Base-by-base conservation (phyloP, 2,888 invertebrate genomes). In the Meghimatium bilineatum region DNA sequence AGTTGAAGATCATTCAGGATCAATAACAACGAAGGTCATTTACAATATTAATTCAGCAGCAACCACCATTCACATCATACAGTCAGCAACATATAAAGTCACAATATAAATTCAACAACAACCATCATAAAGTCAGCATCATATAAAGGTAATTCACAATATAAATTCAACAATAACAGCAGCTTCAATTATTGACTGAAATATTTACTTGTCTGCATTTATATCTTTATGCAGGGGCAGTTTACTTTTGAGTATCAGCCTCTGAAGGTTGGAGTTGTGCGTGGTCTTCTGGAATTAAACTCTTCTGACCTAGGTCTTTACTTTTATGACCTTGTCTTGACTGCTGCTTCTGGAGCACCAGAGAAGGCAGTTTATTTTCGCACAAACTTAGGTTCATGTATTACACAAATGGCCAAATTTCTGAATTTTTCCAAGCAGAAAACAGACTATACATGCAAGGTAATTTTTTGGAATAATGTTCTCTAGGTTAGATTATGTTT, bases 401-500 rank as follows among this genome's bases (percentile, higher is more conserved):
- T 92, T 83, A 87, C 89, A 10, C 91, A 92, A 83, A 86, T 89
- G 0, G 93, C 93, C 44, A 92, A 91, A 82, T 94, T 94, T 89
- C 87, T 92, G n/a, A 94, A 94, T 89, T 94, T 91, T 87, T 91
- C 92, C 74, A 93, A 93, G 87, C 92, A 92, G 86, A 94, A 93
- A 87, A 93, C 93, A 20, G 94, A 94, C 86, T 94, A 94, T 85
- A 80, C 89, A 20, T 94, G 93, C 91, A 93, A 93, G 91, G 93
- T 94, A 87, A n/a, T n/a, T n/a, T n/a, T n/a, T n/a, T n/a, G n/a
- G n/a, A n/a, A n/a, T n/a, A n/a, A n/a, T n/a, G n/a, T n/a, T n/a
- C n/a, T n/a, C n/a, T n/a, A n/a, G n/a, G n/a, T n/a, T n/a, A n/a
- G n/a, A n/a, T n/a, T n/a, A n/a, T n/a, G n/a, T n/a, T n/a, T n/a